Percentiles rank a stretch among this genome's conserved stretches.
These are phyloP conservation scores for Scytalopus superciliaris DNA, from an alignment of 2,113 vertebrate genomes.

Conservation along the genomic window DNA sequence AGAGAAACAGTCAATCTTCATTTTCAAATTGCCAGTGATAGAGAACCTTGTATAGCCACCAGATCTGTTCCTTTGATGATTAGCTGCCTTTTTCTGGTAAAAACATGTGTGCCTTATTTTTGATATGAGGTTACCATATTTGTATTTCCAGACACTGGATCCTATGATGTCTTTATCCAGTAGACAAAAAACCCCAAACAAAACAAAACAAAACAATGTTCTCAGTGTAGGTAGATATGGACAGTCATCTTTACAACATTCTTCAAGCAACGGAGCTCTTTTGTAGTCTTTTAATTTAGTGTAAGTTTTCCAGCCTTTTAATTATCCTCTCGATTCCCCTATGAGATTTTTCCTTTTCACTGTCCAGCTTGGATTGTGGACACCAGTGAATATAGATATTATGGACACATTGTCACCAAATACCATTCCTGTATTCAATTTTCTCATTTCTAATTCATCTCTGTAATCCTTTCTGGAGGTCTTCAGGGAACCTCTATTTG, in stretches of 20 bases:
- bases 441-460: not conserved
- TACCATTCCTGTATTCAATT: not conserved
- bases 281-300: not conserved
- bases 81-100: not conserved
- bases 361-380: not conserved
- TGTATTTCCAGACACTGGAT: not conserved
- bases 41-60: not conserved
- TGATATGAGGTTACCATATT: not conserved
- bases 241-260: not conserved
- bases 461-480: not conserved
- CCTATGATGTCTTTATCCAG: not conserved
- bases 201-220: not conserved
- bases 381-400: not conserved
- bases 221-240: not conserved
- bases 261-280: not conserved
- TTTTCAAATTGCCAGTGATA: not conserved
- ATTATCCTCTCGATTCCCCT: not conserved
- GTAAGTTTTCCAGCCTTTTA: not conserved
- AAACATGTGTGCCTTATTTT: not conserved
- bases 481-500: not conserved
- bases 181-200: not conserved
- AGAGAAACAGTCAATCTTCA: not conserved
- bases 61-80: not conserved
- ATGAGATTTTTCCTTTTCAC: not conserved
- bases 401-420: not conserved